Evolutionary conservation across 2,797 vertebrate genomes (phyloP), one percentile per base, ranked within the genome.

Genomic region (Phalanger gymnotis): DNA sequence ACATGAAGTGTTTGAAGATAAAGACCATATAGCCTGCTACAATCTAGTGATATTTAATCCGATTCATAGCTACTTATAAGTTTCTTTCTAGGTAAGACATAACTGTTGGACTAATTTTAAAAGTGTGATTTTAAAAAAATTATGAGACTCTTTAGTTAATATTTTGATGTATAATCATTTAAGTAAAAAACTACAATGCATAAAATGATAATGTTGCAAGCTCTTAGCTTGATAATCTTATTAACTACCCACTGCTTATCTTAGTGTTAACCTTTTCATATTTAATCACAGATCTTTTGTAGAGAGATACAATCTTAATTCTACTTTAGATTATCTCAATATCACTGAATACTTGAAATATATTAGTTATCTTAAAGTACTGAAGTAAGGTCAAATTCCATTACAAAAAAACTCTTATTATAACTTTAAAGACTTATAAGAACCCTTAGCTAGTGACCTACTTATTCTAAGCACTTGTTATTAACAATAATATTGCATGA

Each of bases 291-390:
- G 51, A 4, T 51, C 40, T 87, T 47, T 87, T 87, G 73, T 87
- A 87, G 40, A 87, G 51, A 87, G 40, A 47, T 81, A 87, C 25
- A 40, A 47, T 87, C 40, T 81, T 81, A 51, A 87, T 87, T 47
- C 0, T 52, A 19, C 93, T 95, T 96, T 47, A 95, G 92, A 93
- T 66, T 89, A 93, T 91, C 94, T 95, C 40, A 95, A 97, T 97
- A 94, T 98, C 96, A 97, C 97, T 97, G 97, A 27, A 87, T 87
- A 47, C 22, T 87, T 51, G 40, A 87, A 87, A 87, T 51, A 10
- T 25, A 27, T 27, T 87, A 87, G 25, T 47, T 87, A 51, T 87
- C 47, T 87, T 87, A 87, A 87, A 87, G 73, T 25, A 87, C 73
- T 51, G 40, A 51, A 81, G 22, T 47, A 47, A 87, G 40, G 40